Conservation (phyloP, 2,888 invertebrate species). For the Lutraria lutraria region DNA sequence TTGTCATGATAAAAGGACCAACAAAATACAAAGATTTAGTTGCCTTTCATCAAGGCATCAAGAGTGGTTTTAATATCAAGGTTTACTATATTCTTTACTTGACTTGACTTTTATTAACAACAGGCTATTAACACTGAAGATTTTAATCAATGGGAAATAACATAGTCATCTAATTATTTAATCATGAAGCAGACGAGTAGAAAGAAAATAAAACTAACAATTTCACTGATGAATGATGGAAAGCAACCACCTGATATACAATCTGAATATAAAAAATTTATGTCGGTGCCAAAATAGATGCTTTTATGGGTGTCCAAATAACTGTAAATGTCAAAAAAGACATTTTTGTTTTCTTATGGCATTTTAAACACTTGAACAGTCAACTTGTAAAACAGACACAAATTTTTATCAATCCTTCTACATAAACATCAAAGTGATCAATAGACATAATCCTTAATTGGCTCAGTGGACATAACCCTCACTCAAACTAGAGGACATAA, state of each 20-base stretch:
- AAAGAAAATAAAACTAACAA: not conserved
- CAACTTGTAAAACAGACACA: no score
- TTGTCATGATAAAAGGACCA: no score
- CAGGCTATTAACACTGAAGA: not conserved
- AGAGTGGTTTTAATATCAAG: no score
- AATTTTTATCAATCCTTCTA: no score
- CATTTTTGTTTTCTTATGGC: no score
- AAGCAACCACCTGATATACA: not conserved
- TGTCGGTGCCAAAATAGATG: not conserved
- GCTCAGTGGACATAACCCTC: no score
- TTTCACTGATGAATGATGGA: not conserved
- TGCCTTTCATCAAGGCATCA: no score
- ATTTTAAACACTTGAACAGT: no score
- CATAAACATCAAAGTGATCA: no score
- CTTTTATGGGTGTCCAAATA: not conserved
- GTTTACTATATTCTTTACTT: not conserved
- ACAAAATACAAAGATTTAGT: no score
- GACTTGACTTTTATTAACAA: not conserved
- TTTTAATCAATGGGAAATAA: not conserved
- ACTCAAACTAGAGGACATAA: no score
- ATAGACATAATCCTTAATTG: no score
- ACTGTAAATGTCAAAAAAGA: not conserved
- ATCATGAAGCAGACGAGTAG: not conserved
- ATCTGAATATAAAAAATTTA: not conserved
- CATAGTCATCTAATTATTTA: not conserved